phyloP scores from a whole-genome alignment of 30 jellyfish, hydroid and myxozoan genomes.

The Sanderia malayensis region DNA sequence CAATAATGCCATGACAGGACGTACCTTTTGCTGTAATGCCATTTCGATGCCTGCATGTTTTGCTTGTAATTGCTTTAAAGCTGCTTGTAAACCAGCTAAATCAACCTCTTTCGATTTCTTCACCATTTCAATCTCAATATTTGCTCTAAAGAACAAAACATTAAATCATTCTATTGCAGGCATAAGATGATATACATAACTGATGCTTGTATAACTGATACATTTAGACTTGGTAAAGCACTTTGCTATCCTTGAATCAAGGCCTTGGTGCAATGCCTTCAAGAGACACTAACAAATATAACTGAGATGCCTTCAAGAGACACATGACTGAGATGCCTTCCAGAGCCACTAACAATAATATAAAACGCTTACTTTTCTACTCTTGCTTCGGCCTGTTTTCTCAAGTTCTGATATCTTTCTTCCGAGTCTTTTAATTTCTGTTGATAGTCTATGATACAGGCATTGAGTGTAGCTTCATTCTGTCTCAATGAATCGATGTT shows the following conservation, averaged over 20 bases:
- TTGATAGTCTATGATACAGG: slow-evolving; percentile 50
- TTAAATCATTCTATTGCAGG: no score
- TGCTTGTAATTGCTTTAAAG: slow-evolving; percentile 71
- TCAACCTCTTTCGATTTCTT: slow-evolving; percentile 96
- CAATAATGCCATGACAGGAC: neutral
- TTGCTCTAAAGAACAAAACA: slow-evolving; percentile 67
- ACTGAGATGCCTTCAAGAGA: no score
- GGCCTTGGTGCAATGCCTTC: slow-evolving; percentile 1
- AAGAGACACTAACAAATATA: no score
- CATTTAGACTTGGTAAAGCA: neutral
- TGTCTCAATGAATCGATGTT: slow-evolving; percentile 68
- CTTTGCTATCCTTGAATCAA: neutral
- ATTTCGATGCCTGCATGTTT: slow-evolving; percentile 63
- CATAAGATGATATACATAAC: no score
- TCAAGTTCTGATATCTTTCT: slow-evolving; percentile 77
- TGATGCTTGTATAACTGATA: no score
- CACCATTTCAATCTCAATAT: slow-evolving; percentile 81
- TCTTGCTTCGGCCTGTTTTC: slow-evolving; percentile 88
- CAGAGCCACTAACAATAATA: no score
- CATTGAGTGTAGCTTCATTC: slow-evolving; percentile 77
- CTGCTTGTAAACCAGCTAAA: slow-evolving; percentile 94
- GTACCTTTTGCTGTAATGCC: slow-evolving; percentile 83
- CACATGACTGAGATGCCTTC: no score
- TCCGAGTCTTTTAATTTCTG: slow-evolving; percentile 75
- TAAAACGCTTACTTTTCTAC: slow-evolving; percentile 84